phyloP scores from a whole-genome alignment of 1,140 invertebrate species.

The Drosophila parabipectinata region DNA sequence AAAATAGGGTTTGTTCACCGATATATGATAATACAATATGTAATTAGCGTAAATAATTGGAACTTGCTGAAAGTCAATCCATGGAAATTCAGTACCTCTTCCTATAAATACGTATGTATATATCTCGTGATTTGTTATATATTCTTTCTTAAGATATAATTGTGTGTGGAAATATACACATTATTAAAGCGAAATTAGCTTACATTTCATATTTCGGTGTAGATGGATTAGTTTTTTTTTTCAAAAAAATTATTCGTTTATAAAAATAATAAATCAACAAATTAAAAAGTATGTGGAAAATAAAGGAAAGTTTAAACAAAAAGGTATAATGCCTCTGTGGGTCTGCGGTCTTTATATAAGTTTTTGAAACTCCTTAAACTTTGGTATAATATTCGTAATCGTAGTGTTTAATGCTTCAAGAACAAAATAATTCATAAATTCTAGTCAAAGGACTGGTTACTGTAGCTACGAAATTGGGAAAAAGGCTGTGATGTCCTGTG shows the following conservation, averaged over 20 bases:
- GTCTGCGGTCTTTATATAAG: constrained; percentile 22
- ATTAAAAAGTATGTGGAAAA: neutral
- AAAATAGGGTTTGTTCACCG: constrained; percentile 52
- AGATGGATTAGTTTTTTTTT: neutral
- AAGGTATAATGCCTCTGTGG: constrained; percentile 42
- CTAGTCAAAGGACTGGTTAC: constrained; percentile 18
- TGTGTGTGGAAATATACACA: constrained; percentile 29
- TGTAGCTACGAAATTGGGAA: constrained; percentile 36
- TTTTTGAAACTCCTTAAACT: constrained; percentile 66
- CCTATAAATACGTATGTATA: constrained; percentile 19
- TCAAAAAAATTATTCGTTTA: neutral
- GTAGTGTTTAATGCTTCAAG: constrained; percentile 23
- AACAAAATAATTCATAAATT: constrained; percentile 9
- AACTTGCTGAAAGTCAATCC: constrained; percentile 33
- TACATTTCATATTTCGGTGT: neutral
- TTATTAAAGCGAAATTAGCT: constrained; percentile 15
- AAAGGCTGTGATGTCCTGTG: constrained; percentile 31
- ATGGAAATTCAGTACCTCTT: constrained; percentile 24
- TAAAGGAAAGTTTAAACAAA: constrained; percentile 16
- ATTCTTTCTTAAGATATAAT: constrained; percentile 28
- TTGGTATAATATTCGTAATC: constrained; percentile 56
- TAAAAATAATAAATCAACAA: constrained; percentile 1
- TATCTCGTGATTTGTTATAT: constrained; percentile 30
- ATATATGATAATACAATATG: constrained; percentile 33
- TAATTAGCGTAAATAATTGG: constrained; percentile 55